Evolutionary conservation across 1,140 invertebrate genomes (phyloP), one percentile per base, ranked within the genome.

Genomic region (Anastrepha ludens): DNA sequence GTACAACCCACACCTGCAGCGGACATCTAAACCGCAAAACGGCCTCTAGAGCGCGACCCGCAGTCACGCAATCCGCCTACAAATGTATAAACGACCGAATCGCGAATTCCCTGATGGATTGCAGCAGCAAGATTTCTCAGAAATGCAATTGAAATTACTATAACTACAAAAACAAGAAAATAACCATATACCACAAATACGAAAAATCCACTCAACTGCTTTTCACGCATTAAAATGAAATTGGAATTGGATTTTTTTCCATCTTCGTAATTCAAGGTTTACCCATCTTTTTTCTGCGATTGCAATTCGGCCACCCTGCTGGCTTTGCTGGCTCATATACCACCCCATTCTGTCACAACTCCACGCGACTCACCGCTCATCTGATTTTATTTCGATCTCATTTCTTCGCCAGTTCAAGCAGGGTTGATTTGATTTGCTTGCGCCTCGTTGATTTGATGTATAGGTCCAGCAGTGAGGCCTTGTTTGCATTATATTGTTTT

Each of bases 171-270:
- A 62, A n/a, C 5, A 62, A 17, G 15, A 17, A 62, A 62, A 62
- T 13, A 17, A 13, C 11, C 17, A 17, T 17, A 17, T 17, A 17
- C 60, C 3, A 62, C 4, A 17, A 62, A 62, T 62, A 17, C 0
- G 13, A 62, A 62, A 62, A 62, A n/a, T 62, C 60, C 41, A 50
- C 44, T 47, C 4, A 74, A 47, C 0, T 74, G 47, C 90, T 90
- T 92, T 92, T 91, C 90, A 90, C 90, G 91, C 91, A 92, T 91
- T 91, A 92, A 90, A 90, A 89, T 88, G 88, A 90, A 91, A 90
- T 91, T 91, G 89, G 89, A 91, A 92, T 92, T 92, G 91, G 91
- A 92, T 91, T 91, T 90, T 59, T 86, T 59, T 59, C n/a, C 55
- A 41, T 59, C 44, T 85, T 86, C 59, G 60, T 62, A 62, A 74